Percentiles rank a stretch among this genome's conserved stretches.
phyloP scores from a whole-genome alignment of 2,888 invertebrate genomes.

The Carterocephalus palaemon region DNA sequence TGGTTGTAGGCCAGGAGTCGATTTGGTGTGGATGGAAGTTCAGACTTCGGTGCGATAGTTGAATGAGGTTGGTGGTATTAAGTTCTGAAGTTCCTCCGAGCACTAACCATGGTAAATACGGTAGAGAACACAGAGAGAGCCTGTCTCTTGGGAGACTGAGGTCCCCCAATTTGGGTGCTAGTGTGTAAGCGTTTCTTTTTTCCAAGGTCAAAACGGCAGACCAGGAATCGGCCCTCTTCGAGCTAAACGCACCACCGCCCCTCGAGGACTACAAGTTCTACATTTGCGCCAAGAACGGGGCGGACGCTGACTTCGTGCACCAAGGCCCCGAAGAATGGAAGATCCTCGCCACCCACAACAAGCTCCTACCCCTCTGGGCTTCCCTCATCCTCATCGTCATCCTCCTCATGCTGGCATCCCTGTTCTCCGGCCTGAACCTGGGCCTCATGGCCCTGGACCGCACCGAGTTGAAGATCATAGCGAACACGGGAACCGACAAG shows the following conservation, averaged over 20 bases:
- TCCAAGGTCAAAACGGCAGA: slow-evolving; percentile 44
- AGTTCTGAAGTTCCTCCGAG: too few relatives aligned
- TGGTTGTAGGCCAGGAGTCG: too few relatives aligned
- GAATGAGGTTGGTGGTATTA: too few relatives aligned
- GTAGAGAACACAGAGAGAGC: too few relatives aligned
- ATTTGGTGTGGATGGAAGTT: too few relatives aligned
- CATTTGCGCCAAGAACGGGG: slow-evolving; percentile 55
- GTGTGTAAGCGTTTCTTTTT: too few relatives aligned
- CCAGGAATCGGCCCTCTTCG: slow-evolving; percentile 50
- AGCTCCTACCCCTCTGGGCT: slow-evolving; percentile 87
- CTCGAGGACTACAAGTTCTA: slow-evolving; percentile 58
- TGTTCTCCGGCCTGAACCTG: slow-evolving; percentile 98
- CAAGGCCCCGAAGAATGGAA: slow-evolving; percentile 83
- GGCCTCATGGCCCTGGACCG: slow-evolving; percentile 97
- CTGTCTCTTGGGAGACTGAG: too few relatives aligned
- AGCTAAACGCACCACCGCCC: slow-evolving; percentile 54
- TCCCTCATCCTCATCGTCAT: slow-evolving; percentile 84
- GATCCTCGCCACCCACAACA: slow-evolving; percentile 83
- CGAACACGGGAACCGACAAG: slow-evolving; percentile 92
- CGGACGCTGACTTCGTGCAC: slow-evolving; percentile 72
- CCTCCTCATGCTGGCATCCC: slow-evolving; percentile 91
- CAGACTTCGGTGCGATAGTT: too few relatives aligned
- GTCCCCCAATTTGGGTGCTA: neutral
- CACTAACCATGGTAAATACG: too few relatives aligned
- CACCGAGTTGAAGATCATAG: slow-evolving; percentile 96